A percentile compares a stretch with the other conserved stretches of the same genome.
Evolutionary conservation across 2,888 invertebrate genomes (phyloP).

Genomic region (Sycophila texana): DNA sequence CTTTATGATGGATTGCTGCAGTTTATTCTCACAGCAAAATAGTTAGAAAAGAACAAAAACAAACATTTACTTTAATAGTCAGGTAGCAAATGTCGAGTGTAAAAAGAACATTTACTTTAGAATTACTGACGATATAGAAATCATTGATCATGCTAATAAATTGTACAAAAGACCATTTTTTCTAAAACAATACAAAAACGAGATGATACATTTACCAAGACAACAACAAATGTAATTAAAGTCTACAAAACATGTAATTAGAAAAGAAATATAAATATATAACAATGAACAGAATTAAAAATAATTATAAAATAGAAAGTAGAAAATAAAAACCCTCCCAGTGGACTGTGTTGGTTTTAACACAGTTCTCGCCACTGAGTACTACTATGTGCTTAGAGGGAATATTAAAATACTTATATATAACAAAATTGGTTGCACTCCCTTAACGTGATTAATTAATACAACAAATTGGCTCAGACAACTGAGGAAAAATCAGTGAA

Average conservation of each 20-base stretch:
- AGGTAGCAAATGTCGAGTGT: neutral
- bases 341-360: too few species aligned
- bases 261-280: constrained; percentile 20
- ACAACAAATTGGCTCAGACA: too few species aligned
- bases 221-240: constrained; percentile 47
- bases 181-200: constrained; percentile 31
- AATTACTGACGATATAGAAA: constrained; percentile 38
- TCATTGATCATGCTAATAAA: constrained; percentile 28
- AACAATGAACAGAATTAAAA: constrained; percentile 19
- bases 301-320: constrained; percentile 11
- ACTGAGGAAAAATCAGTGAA: too few species aligned
- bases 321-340: too few species aligned
- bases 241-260: constrained; percentile 33
- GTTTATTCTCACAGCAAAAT: too few species aligned
- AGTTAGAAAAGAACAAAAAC: neutral
- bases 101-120: constrained; percentile 8
- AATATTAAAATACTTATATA: too few species aligned
- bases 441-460: too few species aligned
- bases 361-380: too few species aligned
- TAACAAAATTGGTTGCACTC: too few species aligned
- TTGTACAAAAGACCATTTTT: constrained; percentile 53
- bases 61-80: constrained; percentile 11
- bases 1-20: too few species aligned
- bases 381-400: too few species aligned
- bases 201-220: constrained; percentile 33